Base-by-base conservation (phyloP, 2,888 invertebrate genomes). In the Helleia helle region DNA sequence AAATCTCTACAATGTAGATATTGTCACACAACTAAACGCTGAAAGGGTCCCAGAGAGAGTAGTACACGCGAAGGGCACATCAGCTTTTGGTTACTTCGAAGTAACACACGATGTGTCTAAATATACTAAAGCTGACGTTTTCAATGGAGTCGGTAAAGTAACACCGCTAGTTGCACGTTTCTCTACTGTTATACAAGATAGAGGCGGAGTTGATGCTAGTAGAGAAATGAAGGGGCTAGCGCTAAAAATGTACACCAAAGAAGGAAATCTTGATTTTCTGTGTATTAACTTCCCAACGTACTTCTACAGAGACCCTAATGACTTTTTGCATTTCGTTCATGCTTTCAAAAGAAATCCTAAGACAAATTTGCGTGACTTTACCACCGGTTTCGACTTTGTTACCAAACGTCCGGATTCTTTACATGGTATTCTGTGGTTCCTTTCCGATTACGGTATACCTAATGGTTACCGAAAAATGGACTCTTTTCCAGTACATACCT, bases 41-140 rank as follows among this genome's bases (percentile, higher is more conserved):
- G 96, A 97, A 69, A 88, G 96, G 42, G 95, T 96, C 56, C 96
- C 97, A 0, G 96, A 97, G 65, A 87, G 97, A 52, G 92, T 95
- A 0, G 95, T 95, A 1, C 95, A 96, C 65, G 96, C 97, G 1
- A 97, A 97, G 76, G 97, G 96, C 44, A 92, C 91, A 26, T 95
- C 92, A 9, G 93, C 93, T 1, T 92, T 91, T 62, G 93, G 92
- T 1, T 92, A 92, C 58, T 93, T 95, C 54, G 91, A 93, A 70
- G 91, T 94, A 2, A 94, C 93, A 0, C 88, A 94, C 54, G 93
- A 94, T 64, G 92, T 95, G 34, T 87, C 88, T 1, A 87, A 90
- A 57, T 94, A 93, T 62, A 86, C 86, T 40, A 92, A 90, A 41
- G 93, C 94, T 0, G 89, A 89, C 50, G 73, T 94, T 0, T 94